Base-by-base conservation (phyloP, 2,113 vertebrate species). In the Trachemys scripta region DNA sequence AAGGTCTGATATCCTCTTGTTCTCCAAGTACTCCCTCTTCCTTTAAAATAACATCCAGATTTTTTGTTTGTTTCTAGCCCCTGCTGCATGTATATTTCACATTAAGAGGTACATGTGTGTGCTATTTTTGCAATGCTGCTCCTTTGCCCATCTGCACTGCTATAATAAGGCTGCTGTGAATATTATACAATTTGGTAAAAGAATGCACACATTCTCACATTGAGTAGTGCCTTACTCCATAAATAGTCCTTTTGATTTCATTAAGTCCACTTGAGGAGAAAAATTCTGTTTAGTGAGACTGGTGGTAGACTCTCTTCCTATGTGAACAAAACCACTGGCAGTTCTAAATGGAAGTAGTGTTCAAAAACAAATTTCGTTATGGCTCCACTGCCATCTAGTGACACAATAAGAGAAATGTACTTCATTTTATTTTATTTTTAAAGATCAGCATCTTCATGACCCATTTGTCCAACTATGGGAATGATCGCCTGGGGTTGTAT, bases 381-480 rank as follows among this genome's bases (percentile, higher is more conserved):
- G 75, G 42, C 89, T 96, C 56, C 80, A 87, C 92, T 98, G 97
- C 97, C 98, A 97, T 93, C 98, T 98, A 96, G 93, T 87, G 97
- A 84, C 82, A 49, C 3, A 3, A 3, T 42, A 19, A 87, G 65
- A 87, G 62, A 62, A 87, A 17, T 86, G 53, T 27, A 7, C 84
- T 94, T 51, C 5, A 0, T 83, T 93, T 83, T 91, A 27, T 93
- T 85, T 95, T 62, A 85, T 85, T 94, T 78, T 90, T 86, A 2
- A 93, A 99, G 99, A 99, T 99, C 82, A 99, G 99, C 97, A 99
- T 99, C 98, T 99, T 99, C 97, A 99, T 99, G 99, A 99, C 99
- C 10, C 99, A 99, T 97, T 96, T 99, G 94, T 99, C 99, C 4
- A 99, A 99, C 95, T 99, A 99, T 0, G 99, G 99, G 20, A 99